Evolutionary conservation across 2,113 vertebrate species (phyloP).

Genomic region (Sardina pilchardus): DNA sequence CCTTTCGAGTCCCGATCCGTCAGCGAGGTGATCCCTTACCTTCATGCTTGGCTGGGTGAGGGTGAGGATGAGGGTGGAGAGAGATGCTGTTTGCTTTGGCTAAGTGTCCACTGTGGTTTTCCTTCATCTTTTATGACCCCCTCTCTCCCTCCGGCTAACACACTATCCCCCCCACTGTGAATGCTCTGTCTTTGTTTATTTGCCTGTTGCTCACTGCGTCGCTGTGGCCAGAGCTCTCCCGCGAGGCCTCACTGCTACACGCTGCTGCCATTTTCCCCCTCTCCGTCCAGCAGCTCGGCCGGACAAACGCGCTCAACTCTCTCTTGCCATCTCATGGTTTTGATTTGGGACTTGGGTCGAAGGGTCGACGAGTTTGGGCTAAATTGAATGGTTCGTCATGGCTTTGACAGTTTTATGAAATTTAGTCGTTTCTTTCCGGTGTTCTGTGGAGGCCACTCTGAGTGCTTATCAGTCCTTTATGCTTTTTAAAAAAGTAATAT

Average conservation of each 20-base stretch:
- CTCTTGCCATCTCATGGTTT: neutral
- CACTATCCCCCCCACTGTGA: neutral
- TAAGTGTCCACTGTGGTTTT: slow-evolving; percentile 6
- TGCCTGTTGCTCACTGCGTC: neutral
- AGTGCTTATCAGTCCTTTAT: neutral
- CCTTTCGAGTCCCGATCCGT: slow-evolving; percentile 15
- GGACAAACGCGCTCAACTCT: neutral
- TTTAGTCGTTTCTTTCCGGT: neutral
- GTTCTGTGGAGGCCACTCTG: neutral
- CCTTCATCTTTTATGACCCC: neutral
- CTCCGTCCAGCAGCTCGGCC: neutral
- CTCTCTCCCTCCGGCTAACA: neutral
- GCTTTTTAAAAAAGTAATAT: neutral
- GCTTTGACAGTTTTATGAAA: slow-evolving; percentile 6
- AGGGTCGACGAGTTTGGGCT: neutral
- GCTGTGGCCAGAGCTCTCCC: neutral
- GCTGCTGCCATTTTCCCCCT: neutral
- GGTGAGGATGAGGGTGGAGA: neutral
- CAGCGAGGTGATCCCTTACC: neutral
- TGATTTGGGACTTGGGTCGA: neutral
- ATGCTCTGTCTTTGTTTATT: neutral
- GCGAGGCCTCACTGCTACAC: neutral
- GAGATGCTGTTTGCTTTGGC: neutral
- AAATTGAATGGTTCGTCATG: neutral
- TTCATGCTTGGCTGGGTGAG: neutral